Base-by-base conservation (phyloP, 2,797 vertebrate species). In the Acipenser ruthenus region DNA sequence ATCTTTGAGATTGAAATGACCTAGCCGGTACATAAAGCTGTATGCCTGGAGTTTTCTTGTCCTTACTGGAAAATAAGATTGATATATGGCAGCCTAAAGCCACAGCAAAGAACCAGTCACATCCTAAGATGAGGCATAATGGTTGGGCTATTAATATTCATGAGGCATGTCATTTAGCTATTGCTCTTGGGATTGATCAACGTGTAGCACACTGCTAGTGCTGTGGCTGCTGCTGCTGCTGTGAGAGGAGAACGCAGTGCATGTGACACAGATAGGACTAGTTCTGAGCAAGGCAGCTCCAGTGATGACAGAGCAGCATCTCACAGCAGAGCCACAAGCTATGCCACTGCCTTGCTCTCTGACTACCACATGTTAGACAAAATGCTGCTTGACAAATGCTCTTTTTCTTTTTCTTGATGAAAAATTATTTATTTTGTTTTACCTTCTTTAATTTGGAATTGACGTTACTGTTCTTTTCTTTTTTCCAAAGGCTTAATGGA, bases 401-500 rank as follows among this genome's bases (percentile, higher is more conserved):
- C 65, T 65, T 47, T 49, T 56, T 68, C 68, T 65, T 50, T 70
- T 48, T 37, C 55, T 67, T 13, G 13, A 48, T 60, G 69, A 23
- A 50, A 53, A 6, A 13, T 10, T 50, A n/a, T 37, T 47, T 59
- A 56, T 50, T 50, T 49, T 64, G 49, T 65, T 50, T 48, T 7
- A 60, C 10, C 64, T 71, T 18, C 15, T 18, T 66, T 66, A 18
- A 50, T 48, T 52, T 63, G 67, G 59, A 69, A 63, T 71, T 55
- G 71, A 58, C 58, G 67, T 65, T 62, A 6, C 67, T 67, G 67
- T 68, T 62, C 67, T 74, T 67, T 83, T 63, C 81, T 49, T 78
- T 83, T 79, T 73, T 60, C 77, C 83, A 75, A 90, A 94, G 92
- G 91, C 92, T 84, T 90, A 79, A 87, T 80, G 88, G 88, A 91